phyloP scores from a whole-genome alignment of 1,140 invertebrate genomes.

The Drosophila sucinea region DNA sequence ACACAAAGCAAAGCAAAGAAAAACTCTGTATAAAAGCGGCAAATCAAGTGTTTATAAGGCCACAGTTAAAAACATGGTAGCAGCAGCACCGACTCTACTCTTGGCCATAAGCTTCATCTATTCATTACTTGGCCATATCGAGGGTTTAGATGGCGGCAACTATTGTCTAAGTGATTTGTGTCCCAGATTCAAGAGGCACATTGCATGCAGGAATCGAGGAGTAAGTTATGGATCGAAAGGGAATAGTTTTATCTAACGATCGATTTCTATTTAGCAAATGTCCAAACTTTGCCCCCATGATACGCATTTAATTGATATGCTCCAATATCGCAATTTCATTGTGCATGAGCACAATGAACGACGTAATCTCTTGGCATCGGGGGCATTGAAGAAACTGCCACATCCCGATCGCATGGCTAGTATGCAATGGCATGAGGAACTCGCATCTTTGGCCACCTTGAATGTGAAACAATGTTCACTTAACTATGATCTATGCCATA shows the following conservation, averaged over 20 bases:
- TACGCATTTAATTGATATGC: constrained; percentile 43
- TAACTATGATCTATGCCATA: constrained; percentile 54
- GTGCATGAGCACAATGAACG: constrained; percentile 45
- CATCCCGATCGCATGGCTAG: constrained; percentile 60
- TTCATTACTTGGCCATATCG: constrained; percentile 13
- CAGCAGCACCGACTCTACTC: neutral
- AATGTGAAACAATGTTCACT: constrained; percentile 58
- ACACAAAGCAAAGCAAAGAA: neutral
- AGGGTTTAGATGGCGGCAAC: constrained; percentile 24
- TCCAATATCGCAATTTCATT: constrained; percentile 35
- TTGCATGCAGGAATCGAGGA: constrained; percentile 55
- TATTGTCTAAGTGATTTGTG: constrained; percentile 55
- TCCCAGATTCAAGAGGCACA: constrained; percentile 41
- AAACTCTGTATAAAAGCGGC: constrained; percentile 49
- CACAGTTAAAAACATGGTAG: constrained; percentile 23
- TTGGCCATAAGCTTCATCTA: constrained; percentile 2
- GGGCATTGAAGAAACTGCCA: constrained; percentile 34
- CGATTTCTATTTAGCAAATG: constrained; percentile 21
- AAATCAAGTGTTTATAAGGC: constrained; percentile 26
- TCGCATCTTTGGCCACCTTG: constrained; percentile 47
- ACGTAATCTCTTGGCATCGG: constrained; percentile 53
- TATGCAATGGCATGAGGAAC: constrained; percentile 52
- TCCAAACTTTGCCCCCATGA: constrained; percentile 26
- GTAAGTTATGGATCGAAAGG: constrained; percentile 36
- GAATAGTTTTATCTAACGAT: no score